phyloP scores from a whole-genome alignment of 1,140 invertebrate species.

The Kradibia gibbosae region DNA sequence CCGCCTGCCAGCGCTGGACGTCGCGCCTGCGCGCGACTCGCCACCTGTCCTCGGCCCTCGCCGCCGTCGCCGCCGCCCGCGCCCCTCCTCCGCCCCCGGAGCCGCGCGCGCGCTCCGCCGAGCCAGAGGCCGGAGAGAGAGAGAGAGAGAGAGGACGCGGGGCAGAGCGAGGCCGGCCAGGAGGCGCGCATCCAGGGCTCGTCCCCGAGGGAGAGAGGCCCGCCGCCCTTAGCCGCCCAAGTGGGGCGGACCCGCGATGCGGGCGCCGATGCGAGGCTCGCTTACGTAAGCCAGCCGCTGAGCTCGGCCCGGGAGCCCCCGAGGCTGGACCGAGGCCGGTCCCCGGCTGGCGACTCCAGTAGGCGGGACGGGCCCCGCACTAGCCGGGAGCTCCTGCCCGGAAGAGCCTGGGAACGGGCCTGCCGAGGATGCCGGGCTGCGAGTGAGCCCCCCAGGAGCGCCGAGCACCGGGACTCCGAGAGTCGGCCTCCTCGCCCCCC shows the following conservation, averaged over 20 bases:
- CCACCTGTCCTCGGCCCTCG: neutral
- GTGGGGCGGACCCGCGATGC: no score
- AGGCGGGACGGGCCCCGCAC: neutral
- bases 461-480: neutral
- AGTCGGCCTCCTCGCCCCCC: neutral
- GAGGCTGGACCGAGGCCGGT: constrained; percentile 29
- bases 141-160: neutral
- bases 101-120: neutral
- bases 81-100: neutral
- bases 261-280: no score
- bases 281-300: no score
- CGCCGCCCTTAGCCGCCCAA: no score
- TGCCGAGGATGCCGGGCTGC: neutral
- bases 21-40: neutral
- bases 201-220: no score
- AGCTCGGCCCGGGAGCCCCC: no score
- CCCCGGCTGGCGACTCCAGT: neutral
- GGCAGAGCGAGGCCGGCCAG: neutral
- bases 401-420: neutral
- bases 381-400: neutral
- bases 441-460: neutral
- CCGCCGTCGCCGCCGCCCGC: neutral
- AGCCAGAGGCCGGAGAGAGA: constrained; percentile 4
- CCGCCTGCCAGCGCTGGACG: no score
- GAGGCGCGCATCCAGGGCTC: no score